Evolutionary conservation across 2,888 invertebrate genomes (phyloP), one percentile per base, ranked within the genome.

Genomic region (Lasioglossum lativentre): DNA sequence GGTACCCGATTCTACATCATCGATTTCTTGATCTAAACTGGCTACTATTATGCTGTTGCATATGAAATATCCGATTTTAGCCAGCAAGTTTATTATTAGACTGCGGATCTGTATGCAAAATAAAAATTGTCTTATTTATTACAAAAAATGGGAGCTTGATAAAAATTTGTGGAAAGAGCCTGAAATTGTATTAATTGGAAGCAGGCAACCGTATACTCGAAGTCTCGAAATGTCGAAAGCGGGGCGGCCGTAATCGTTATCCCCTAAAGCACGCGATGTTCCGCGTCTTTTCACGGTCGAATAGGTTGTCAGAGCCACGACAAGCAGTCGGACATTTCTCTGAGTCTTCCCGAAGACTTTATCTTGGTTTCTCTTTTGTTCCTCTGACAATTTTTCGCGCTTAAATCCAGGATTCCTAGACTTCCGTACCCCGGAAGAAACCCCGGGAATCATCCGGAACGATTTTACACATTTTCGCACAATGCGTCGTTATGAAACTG

Each of bases 261-360:
- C 77, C 52, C 52, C 14, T 40, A 56, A 77, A 77, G 72, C 59
- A 16, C 74, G 66, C 80, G 47, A 74, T 47, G 52, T 80, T 73
- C 47, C 52, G 70, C 42, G 75, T 38, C 77, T 52, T 70, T 52
- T 52, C 52, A 63, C 42, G 63, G 63, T 45, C 56, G 78, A 59
- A 59, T 56, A 59, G 71, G 47, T 72, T 71, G 56, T 56, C 52
- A 56, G 74, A 56, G n/a, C n/a, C 56, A n/a, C 52, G 74, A 56
- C 56, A 56, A 74, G 38, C 38, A 4, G 52, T 74, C 38, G 56
- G 27, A 74, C n/a, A 34, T 16, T n/a, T 38, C 34, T 16, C 34
- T 19, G 73, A 52, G 34, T 73, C 73, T 34, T 70, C 4, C 47
- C 30, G 27, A 23, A 52, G 34, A n/a, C 47, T 73, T 47, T 47